Evolutionary conservation across 2,888 invertebrate genomes (phyloP).

Genomic region (Monopis laevigella): DNA sequence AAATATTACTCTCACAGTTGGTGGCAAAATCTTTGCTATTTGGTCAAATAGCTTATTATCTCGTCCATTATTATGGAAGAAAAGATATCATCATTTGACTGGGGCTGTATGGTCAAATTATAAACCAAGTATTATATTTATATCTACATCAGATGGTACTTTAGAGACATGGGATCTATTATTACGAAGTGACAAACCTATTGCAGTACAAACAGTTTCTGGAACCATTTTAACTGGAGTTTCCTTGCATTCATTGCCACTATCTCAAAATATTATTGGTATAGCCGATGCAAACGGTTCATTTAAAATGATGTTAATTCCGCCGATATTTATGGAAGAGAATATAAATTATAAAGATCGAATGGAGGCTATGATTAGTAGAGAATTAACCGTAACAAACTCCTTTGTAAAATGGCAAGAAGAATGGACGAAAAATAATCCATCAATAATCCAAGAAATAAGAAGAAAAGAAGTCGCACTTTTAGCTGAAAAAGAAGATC

Average conservation of each 20-base stretch:
- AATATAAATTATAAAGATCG: slow-evolving; percentile 44
- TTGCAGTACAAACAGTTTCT: slow-evolving; percentile 73
- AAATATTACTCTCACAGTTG: slow-evolving; percentile 74
- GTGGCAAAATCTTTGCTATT: slow-evolving; percentile 77
- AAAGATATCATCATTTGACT: slow-evolving; percentile 65
- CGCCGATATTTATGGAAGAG: slow-evolving; percentile 58
- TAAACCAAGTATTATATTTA: slow-evolving; percentile 75
- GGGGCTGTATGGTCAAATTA: slow-evolving; percentile 80
- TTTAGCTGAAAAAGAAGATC: slow-evolving; percentile 49
- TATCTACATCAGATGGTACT: slow-evolving; percentile 77
- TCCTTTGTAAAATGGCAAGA: slow-evolving; percentile 70
- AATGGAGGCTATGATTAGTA: slow-evolving; percentile 51
- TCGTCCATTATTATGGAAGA: slow-evolving; percentile 74
- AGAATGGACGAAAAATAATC: slow-evolving; percentile 59
- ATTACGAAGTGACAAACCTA: slow-evolving; percentile 73
- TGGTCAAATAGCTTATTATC: slow-evolving; percentile 75
- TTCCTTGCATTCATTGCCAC: slow-evolving; percentile 64
- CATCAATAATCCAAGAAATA: slow-evolving; percentile 42
- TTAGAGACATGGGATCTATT: slow-evolving; percentile 86
- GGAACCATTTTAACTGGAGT: slow-evolving; percentile 72
- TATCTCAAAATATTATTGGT: slow-evolving; percentile 70
- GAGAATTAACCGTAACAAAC: slow-evolving; percentile 61
- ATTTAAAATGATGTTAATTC: slow-evolving; percentile 70
- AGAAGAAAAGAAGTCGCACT: slow-evolving; percentile 47
- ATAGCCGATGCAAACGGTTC: slow-evolving; percentile 76